Evolutionary conservation across 2,797 vertebrate genomes (phyloP).

Genomic region (Hafferia zeledoni): DNA sequence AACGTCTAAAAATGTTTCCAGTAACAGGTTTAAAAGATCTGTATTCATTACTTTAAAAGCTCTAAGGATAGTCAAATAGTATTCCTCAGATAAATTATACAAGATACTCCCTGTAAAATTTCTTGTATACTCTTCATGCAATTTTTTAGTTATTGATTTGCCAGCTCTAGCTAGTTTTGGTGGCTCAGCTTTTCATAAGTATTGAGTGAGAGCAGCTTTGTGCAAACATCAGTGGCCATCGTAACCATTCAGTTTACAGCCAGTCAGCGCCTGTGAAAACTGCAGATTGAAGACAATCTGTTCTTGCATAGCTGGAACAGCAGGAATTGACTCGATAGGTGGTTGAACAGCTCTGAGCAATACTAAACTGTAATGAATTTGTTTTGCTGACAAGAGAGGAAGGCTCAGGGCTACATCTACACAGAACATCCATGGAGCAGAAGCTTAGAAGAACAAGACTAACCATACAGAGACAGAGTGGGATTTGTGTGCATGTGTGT

Average conservation of each 20-base stretch:
- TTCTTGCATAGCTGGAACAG: slow-evolving; percentile 22
- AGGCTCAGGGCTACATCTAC: not conserved
- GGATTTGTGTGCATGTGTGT: not conserved
- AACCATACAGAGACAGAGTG: not conserved
- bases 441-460: not conserved
- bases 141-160: not conserved
- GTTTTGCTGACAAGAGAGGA: not conserved
- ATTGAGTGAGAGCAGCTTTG: not conserved
- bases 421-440: not conserved
- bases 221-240: not conserved
- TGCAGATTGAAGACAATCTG: slow-evolving; percentile 47
- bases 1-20: not conserved
- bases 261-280: not conserved
- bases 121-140: not conserved
- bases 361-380: slow-evolving; percentile 19
- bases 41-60: not conserved
- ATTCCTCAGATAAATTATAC: slow-evolving; percentile 1
- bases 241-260: not conserved
- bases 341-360: slow-evolving; percentile 1
- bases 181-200: not conserved
- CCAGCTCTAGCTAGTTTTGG: not conserved
- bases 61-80: not conserved
- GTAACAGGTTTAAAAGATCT: not conserved
- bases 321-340: slow-evolving; percentile 7
- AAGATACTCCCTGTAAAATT: not conserved